Percentiles rank a stretch among this genome's conserved stretches.
phyloP scores from a whole-genome alignment of 2,888 invertebrate genomes.

The Ophion ventricosus region DNA sequence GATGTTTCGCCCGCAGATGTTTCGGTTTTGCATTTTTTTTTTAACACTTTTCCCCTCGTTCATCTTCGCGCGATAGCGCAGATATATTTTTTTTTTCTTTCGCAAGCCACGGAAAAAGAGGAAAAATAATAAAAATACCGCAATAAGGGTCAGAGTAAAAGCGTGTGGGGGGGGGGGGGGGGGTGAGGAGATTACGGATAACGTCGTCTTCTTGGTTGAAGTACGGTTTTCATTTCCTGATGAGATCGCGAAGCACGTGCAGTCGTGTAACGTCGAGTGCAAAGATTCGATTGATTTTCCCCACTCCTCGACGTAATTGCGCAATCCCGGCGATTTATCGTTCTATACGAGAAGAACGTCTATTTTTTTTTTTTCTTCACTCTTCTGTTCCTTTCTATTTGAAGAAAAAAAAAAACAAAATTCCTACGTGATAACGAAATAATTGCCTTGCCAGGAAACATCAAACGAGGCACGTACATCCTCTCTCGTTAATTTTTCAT shows the following conservation, averaged over 20 bases:
- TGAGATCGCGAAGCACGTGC: conserved; percentile 13
- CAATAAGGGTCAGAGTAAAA: too few relatives aligned
- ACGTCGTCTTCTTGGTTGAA: not conserved
- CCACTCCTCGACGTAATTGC: conserved; percentile 16
- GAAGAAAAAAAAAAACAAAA: too few relatives aligned
- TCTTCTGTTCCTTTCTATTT: not conserved
- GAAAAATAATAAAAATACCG: too few relatives aligned
- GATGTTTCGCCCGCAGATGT: not conserved
- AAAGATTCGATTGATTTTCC: conserved; percentile 38
- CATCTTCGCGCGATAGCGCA: not conserved
- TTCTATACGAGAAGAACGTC: not conserved
- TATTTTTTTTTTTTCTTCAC: not conserved
- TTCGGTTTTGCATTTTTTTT: not conserved
- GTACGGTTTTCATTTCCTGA: conserved; percentile 28
- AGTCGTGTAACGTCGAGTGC: not conserved
- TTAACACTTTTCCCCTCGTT: not conserved
- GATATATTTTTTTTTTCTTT: too few relatives aligned
- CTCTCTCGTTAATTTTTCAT: conserved; percentile 17
- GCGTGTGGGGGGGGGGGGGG: too few relatives aligned
- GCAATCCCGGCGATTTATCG: conserved; percentile 35
- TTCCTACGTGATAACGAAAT: not conserved
- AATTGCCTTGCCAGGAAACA: conserved; percentile 5
- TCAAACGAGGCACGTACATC: conserved; percentile 21
- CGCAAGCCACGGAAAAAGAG: too few relatives aligned
- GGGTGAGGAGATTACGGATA: not conserved